phyloP scores from a whole-genome alignment of 92 coral and sea anemone genomes.

The Parazoanthus atlanticus region DNA sequence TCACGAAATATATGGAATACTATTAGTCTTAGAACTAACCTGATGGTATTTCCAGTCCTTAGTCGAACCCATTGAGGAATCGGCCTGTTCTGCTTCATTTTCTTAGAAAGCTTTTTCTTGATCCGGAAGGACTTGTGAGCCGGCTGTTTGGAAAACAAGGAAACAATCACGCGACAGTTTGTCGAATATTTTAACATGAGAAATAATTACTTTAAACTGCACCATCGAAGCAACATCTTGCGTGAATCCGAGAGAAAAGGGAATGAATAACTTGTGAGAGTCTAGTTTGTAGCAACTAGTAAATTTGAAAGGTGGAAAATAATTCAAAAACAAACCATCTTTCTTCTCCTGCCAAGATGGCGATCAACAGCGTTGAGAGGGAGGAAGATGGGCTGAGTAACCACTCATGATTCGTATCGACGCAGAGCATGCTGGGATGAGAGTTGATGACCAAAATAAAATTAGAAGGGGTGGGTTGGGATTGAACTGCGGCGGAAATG shows the following conservation, averaged over 20 bases:
- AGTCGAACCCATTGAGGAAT: slow-evolving; percentile 99
- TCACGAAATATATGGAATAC: too few relatives aligned
- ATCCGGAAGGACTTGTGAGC: slow-evolving; percentile 94
- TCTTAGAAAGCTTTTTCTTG: slow-evolving; percentile 91
- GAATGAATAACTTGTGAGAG: neutral
- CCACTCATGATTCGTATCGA: neutral
- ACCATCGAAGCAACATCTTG: slow-evolving; percentile 13
- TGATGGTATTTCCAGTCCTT: slow-evolving; percentile 92
- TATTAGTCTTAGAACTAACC: slow-evolving; percentile 54
- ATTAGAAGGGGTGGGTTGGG: neutral
- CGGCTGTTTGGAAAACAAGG: slow-evolving; percentile 64
- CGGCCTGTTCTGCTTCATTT: slow-evolving; percentile 97
- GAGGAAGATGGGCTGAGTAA: neutral
- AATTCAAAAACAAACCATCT: slow-evolving; percentile 23
- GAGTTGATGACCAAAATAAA: neutral
- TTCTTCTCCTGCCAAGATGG: slow-evolving; percentile 29
- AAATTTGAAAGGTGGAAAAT: neutral
- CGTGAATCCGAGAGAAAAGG: neutral
- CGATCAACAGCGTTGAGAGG: slow-evolving; percentile 16
- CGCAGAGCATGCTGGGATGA: slow-evolving; percentile 28
- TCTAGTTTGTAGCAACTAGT: too few relatives aligned
- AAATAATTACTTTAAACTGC: neutral
- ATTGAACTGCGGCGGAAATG: too few relatives aligned
- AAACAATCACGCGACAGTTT: slow-evolving; percentile 12
- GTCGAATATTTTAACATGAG: neutral